Percentiles rank a stretch among this genome's conserved stretches.
phyloP scores from a whole-genome alignment of 37 sponge, comb jelly and placozoan species.

The Beroe ovata region DNA sequence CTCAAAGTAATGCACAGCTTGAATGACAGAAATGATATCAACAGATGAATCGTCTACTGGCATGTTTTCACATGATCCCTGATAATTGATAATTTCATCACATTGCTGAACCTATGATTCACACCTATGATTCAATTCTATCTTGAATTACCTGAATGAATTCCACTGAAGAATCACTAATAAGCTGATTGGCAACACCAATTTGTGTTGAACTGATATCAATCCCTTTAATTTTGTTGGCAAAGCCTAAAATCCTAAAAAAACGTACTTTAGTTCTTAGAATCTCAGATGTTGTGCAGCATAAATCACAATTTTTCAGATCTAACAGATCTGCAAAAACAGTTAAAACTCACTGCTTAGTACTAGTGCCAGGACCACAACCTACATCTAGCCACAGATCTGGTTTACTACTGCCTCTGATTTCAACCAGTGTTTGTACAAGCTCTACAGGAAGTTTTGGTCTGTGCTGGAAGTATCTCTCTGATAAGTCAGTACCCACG shows the following conservation, averaged over 20 bases:
- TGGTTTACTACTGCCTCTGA: constrained; percentile 7
- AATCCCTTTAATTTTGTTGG: neutral
- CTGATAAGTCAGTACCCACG: neutral
- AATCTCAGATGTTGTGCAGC: too few relatives aligned
- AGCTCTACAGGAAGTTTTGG: neutral
- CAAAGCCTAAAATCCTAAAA: neutral
- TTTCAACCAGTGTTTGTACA: neutral
- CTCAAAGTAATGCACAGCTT: neutral
- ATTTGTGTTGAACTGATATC: neutral
- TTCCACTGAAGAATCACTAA: neutral
- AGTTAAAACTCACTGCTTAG: constrained; percentile 63
- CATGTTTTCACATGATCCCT: neutral
- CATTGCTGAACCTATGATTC: too few relatives aligned
- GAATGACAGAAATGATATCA: neutral
- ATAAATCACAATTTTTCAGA: too few relatives aligned
- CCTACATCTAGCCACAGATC: constrained; percentile 54
- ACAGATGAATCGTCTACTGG: neutral
- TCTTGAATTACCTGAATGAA: neutral
- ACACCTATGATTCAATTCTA: too few relatives aligned
- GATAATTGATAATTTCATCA: too few relatives aligned
- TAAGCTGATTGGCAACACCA: neutral
- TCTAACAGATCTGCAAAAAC: too few relatives aligned
- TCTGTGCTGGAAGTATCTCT: neutral
- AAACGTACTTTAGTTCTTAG: too few relatives aligned
- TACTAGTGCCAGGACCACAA: constrained; percentile 59